phyloP scores from a whole-genome alignment of 2,113 vertebrate genomes.

The Ivindomyrus marchei region DNA sequence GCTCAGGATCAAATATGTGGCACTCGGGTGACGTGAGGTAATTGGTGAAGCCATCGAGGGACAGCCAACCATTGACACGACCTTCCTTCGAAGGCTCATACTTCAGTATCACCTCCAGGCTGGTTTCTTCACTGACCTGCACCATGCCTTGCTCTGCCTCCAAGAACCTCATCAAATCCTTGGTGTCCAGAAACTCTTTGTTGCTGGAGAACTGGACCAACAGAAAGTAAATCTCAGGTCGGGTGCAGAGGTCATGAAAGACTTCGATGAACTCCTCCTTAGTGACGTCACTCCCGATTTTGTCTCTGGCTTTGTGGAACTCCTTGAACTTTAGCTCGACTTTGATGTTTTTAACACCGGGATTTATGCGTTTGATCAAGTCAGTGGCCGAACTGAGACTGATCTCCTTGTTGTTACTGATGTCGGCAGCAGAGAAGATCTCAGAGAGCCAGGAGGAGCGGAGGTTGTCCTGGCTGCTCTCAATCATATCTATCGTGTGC shows the following conservation, averaged over 20 bases:
- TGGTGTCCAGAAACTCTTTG: constrained; percentile 90
- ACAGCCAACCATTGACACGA: constrained; percentile 76
- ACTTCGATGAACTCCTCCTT: constrained; percentile 84
- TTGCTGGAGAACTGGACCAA: constrained; percentile 97
- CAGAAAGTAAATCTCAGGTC: constrained; percentile 93
- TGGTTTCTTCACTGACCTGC: constrained; percentile 79
- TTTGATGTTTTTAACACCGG: constrained; percentile 75
- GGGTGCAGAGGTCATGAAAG: constrained; percentile 90
- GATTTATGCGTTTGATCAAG: constrained; percentile 76
- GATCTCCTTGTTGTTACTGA: constrained; percentile 55
- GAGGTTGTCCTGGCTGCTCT: constrained; percentile 85
- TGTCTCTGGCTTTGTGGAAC: constrained; percentile 77
- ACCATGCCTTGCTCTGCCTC: constrained; percentile 91
- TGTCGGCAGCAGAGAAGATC: constrained; percentile 55
- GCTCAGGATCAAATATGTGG: constrained; percentile 82
- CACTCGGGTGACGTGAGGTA: constrained; percentile 88
- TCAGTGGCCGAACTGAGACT: constrained; percentile 68
- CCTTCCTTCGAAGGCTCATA: constrained; percentile 83
- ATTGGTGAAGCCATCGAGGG: constrained; percentile 86
- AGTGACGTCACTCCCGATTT: constrained; percentile 59
- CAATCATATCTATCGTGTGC: constrained; percentile 85
- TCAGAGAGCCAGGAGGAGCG: constrained; percentile 82
- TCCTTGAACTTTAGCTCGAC: constrained; percentile 89
- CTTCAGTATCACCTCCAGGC: constrained; percentile 79
- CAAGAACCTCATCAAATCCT: constrained; percentile 91